Evolutionary conservation across 2,888 invertebrate species (phyloP).

Genomic region (Agrenia bidenticulata): DNA sequence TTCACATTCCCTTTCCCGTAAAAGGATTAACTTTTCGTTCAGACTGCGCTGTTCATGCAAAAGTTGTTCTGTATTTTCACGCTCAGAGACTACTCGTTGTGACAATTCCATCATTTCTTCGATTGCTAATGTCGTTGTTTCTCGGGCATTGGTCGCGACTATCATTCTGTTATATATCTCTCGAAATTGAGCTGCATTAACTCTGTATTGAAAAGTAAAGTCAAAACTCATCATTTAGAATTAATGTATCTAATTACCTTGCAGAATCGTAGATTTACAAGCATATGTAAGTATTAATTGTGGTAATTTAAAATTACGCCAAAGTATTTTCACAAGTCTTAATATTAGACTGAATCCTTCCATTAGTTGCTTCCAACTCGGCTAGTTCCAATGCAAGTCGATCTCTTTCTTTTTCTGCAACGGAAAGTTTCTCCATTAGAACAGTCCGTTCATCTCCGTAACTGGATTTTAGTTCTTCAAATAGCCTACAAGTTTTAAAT

Average conservation of each 20-base stretch:
- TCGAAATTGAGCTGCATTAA: constrained; percentile 2
- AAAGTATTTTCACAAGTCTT: constrained; percentile 37
- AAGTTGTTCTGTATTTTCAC: constrained; percentile 40
- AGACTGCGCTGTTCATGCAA: constrained; percentile 41
- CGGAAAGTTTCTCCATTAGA: constrained; percentile 37
- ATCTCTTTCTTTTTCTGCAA: constrained; percentile 42
- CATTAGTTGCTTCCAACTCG: constrained; percentile 38
- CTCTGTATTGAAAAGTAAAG: background rate
- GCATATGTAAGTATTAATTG: background rate
- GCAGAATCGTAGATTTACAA: too few relatives aligned
- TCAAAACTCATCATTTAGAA: too few relatives aligned
- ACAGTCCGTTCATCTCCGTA: constrained; percentile 40
- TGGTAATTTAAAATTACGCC: constrained; percentile 25
- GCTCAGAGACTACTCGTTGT: constrained; percentile 39
- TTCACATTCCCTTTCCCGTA: constrained; percentile 43
- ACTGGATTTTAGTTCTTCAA: constrained; percentile 47
- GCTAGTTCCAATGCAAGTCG: constrained; percentile 34
- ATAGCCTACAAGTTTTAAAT: constrained; percentile 31
- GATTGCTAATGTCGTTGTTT: constrained; percentile 40
- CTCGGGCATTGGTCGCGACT: constrained; percentile 27
- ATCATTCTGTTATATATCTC: constrained; percentile 17
- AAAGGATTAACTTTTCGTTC: constrained; percentile 44
- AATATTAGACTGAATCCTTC: constrained; percentile 34
- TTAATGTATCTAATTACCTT: too few relatives aligned
- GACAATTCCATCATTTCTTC: constrained; percentile 46